Percentiles rank a stretch among this genome's conserved stretches.
Conservation (phyloP, 2,113 vertebrate genomes). For the Amia ocellicauda region DNA sequence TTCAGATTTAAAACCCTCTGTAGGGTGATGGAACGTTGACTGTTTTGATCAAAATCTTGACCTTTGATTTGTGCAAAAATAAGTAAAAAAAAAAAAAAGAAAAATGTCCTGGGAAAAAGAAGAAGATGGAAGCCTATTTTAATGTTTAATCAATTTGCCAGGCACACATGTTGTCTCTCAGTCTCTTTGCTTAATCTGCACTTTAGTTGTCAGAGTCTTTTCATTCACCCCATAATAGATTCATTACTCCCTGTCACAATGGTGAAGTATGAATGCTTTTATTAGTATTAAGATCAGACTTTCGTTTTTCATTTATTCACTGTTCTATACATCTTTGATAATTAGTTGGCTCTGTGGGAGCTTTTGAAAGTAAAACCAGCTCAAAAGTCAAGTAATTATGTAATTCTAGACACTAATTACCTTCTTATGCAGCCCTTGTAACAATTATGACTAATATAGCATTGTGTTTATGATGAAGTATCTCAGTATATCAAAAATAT, state of each 20-base stretch:
- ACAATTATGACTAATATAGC: background rate
- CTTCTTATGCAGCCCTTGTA: background rate
- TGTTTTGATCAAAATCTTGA: too few species aligned
- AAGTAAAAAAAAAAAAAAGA: too few species aligned
- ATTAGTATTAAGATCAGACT: background rate
- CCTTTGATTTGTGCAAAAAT: too few species aligned
- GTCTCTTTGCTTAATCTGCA: background rate
- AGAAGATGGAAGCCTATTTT: background rate
- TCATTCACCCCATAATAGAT: conserved; percentile 1
- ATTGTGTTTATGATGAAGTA: too few species aligned
- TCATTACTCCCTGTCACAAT: conserved; percentile 4
- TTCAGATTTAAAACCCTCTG: too few species aligned
- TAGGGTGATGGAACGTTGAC: too few species aligned
- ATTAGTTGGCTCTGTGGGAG: background rate
- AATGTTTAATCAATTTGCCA: background rate
- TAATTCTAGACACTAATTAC: background rate
- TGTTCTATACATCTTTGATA: background rate
- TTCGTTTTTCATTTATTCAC: too few species aligned
- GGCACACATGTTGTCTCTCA: background rate
- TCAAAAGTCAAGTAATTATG: background rate
- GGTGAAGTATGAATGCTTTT: background rate
- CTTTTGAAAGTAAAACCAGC: background rate
- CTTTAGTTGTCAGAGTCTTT: background rate
- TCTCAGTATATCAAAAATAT: too few species aligned
- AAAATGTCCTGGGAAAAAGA: background rate